Conservation (phyloP, 2,888 invertebrate genomes). For the Patella pellucida region DNA sequence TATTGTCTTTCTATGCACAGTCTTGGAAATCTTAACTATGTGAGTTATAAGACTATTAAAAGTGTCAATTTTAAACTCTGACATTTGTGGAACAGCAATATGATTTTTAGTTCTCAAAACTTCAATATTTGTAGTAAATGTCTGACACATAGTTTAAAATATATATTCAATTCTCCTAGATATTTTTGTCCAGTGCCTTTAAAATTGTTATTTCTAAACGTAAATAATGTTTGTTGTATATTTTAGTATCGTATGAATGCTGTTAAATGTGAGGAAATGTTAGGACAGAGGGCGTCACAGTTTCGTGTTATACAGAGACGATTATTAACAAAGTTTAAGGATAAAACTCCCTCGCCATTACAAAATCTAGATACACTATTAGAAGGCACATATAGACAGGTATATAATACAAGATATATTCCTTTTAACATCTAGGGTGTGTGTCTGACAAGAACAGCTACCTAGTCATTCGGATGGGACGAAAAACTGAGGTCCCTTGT, state of each 20-base stretch:
- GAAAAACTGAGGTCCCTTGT: too few species aligned
- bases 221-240: background rate
- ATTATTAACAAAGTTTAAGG: slow-evolving; percentile 83
- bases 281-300: slow-evolving; percentile 77
- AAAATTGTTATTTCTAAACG: background rate
- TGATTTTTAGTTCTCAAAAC: background rate
- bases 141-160: too few species aligned
- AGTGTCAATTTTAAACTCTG: too few species aligned
- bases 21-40: too few species aligned
- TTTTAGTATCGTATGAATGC: slow-evolving; percentile 60
- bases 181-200: background rate
- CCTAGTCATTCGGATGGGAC: too few species aligned
- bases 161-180: too few species aligned
- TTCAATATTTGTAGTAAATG: background rate
- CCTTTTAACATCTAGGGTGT: too few species aligned
- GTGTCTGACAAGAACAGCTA: too few species aligned
- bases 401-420: slow-evolving; percentile 31
- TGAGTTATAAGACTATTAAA: too few species aligned
- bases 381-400: slow-evolving; percentile 79
- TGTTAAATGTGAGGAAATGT: slow-evolving; percentile 67
- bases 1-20: too few species aligned
- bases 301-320: slow-evolving; percentile 84
- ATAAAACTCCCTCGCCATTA: slow-evolving; percentile 83
- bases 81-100: too few species aligned
- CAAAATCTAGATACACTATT: slow-evolving; percentile 81